These are phyloP conservation scores for Clarias pachynema DNA, from an alignment of 2,797 vertebrate species.

Conservation along the genomic window DNA sequence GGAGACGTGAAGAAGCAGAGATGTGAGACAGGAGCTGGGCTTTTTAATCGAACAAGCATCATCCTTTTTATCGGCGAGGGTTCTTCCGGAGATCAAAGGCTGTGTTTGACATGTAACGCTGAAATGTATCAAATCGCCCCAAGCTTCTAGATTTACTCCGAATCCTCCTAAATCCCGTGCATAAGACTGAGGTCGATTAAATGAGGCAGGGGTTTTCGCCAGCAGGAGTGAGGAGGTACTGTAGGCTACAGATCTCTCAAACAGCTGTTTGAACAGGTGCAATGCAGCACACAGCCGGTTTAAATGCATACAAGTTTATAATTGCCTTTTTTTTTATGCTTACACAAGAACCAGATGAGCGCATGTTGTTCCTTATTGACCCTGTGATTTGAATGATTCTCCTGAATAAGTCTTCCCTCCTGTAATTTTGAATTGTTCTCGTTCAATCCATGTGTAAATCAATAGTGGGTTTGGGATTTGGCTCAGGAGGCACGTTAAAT, in stretches of 20 bases:
- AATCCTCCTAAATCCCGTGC: not conserved
- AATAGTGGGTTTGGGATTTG: not conserved
- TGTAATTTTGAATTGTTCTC: not conserved
- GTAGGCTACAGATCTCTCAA: slow-evolving; percentile 17
- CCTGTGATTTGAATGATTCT: not conserved
- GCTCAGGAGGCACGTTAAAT: not conserved
- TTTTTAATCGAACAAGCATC: not conserved
- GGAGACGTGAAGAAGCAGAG: not conserved
- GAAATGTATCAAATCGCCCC: not conserved
- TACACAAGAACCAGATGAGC: not conserved
- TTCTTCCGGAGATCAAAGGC: not conserved
- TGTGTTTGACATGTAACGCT: slow-evolving; percentile 4
- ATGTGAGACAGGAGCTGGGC: not conserved
- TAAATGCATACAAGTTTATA: not conserved
- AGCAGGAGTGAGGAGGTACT: not conserved
- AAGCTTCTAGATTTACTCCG: not conserved
- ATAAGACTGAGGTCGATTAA: not conserved
- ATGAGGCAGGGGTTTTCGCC: not conserved
- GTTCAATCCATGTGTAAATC: not conserved
- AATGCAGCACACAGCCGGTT: slow-evolving; percentile 55
- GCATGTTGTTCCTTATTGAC: not conserved
- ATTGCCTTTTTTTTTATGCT: not conserved
- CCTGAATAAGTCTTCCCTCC: not conserved
- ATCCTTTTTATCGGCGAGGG: not conserved
- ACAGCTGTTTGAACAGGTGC: slow-evolving; percentile 57